Evolutionary conservation across 2,797 vertebrate species (phyloP), one percentile per base, ranked within the genome.

Genomic region (Sparus aurata): DNA sequence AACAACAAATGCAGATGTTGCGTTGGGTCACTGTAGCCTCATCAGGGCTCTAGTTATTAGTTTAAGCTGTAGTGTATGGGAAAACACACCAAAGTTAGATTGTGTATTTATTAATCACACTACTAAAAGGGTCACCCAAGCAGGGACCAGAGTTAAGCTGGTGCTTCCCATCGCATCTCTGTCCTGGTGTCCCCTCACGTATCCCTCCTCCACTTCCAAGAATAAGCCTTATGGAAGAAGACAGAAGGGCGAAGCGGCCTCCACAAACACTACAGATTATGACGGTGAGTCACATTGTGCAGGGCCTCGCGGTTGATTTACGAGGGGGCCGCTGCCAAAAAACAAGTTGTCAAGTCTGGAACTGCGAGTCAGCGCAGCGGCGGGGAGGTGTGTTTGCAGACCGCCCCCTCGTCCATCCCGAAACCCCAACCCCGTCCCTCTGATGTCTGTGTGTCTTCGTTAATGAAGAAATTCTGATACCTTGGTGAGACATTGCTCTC

Each of bases 401-500:
- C 85, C 81, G 58, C 84, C 89, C 81, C 86, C 87, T 87, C 78
- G 58, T 65, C 86, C 79, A 41, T 63, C 76, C 83, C 75, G 34
- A 69, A 86, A 80, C 82, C 77, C 83, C 86, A 75, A 74, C 87
- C 87, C 89, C 43, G 6, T 75, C 88, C 90, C 91, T 95, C 94
- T 95, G 95, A 95, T 95, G 94, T 96, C 94, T 95, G 95, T 95
- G 94, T 95, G 94, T 87, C 91, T 95, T 94, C 80, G 90, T 93
- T 96, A 96, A 96, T 96, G 95, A 96, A 95, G 92, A 96, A 94
- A 96, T 96, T 96, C 94, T 95, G 90, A 82, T 94, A 95, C 93
- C 91, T 94, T 77, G 92, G 95, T 95, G 95, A 95, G 95, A 96
- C 95, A 96, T 95, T 94, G 92, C 94, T 95, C 71, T 95, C 91